These are phyloP conservation scores for Pocillopora verrucosa DNA, from an alignment of 64 coral and sea anemone species.

Conservation along the genomic window DNA sequence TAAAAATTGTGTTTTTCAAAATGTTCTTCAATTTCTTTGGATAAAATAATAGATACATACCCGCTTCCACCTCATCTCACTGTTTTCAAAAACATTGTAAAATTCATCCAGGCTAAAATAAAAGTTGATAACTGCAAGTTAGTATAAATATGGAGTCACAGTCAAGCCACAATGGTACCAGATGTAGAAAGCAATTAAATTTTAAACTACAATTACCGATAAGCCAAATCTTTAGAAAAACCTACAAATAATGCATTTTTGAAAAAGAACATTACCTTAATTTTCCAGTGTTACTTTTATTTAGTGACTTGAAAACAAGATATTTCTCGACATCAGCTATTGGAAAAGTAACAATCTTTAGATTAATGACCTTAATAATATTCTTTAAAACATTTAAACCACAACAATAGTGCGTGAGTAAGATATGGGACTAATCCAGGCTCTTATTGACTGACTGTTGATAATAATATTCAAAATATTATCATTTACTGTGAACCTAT, in stretches of 20 bases:
- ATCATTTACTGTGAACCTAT: too few relatives aligned
- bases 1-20: too few relatives aligned
- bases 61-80: constrained; percentile 53
- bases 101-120: constrained; percentile 65
- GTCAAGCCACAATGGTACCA: too few relatives aligned
- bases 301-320: constrained; percentile 73
- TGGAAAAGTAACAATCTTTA: not conserved
- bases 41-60: constrained; percentile 9
- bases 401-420: not conserved
- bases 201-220: too few relatives aligned
- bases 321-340: constrained; percentile 69
- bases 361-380: not conserved
- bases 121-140: not conserved
- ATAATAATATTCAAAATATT: not conserved
- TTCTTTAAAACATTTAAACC: too few relatives aligned
- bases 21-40: too few relatives aligned
- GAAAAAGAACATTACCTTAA: constrained; percentile 42
- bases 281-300: constrained; percentile 38
- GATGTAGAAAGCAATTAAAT: too few relatives aligned
- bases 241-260: too few relatives aligned
- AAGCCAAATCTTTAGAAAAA: too few relatives aligned
- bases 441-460: not conserved
- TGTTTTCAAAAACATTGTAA: constrained; percentile 55
- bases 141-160: too few relatives aligned
- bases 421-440: not conserved